Percentiles rank a stretch among this genome's conserved stretches.
These are phyloP conservation scores for Exocentrus adspersus DNA, from an alignment of 2,888 invertebrate genomes.

Conservation along the genomic window DNA sequence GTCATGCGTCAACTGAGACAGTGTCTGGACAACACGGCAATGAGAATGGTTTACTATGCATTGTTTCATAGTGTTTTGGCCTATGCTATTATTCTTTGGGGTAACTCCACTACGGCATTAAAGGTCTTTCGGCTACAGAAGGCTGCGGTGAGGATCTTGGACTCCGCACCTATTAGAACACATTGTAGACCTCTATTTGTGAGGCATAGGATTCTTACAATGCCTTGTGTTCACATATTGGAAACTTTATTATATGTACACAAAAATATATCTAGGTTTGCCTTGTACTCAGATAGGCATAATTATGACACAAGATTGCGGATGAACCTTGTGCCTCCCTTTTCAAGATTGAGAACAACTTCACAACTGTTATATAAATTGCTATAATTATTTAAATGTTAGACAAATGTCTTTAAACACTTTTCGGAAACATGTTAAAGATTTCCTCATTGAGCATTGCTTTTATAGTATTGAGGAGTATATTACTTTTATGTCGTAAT, in stretches of 20 bases:
- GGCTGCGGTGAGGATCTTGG: background rate
- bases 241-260: background rate
- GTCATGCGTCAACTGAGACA: background rate
- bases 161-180: background rate
- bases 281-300: background rate
- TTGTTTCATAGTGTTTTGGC: background rate
- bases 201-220: background rate
- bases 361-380: too few species aligned
- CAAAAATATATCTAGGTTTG: background rate
- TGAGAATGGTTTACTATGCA: background rate
- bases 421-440: background rate
- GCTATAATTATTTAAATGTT: too few species aligned
- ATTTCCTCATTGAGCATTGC: background rate
- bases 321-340: background rate
- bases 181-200: background rate
- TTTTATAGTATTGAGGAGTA: background rate
- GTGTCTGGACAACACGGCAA: background rate
- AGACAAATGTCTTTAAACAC: background rate
- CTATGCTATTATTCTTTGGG: background rate
- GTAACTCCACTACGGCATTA: background rate
- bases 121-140: background rate
- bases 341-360: background rate
- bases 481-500: too few species aligned
- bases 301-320: background rate
- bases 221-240: background rate